These are phyloP conservation scores for Nothocercus julius DNA, from an alignment of 2,113 vertebrate species.

Conservation along the genomic window DNA sequence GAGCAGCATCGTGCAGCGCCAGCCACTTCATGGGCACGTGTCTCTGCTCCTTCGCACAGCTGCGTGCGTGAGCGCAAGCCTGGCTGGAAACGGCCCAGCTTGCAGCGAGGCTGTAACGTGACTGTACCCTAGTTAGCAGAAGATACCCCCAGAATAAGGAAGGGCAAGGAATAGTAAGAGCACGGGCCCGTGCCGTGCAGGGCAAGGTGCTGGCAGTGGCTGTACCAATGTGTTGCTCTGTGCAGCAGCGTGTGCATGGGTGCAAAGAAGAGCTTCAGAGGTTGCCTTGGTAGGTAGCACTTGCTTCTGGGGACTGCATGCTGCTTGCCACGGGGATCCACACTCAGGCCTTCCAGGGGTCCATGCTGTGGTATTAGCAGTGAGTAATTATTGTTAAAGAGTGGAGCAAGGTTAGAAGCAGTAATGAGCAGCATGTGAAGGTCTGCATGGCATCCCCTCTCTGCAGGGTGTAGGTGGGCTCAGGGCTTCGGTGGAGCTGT, in stretches of 20 bases:
- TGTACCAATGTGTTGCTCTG: constrained; percentile 63
- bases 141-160: neutral
- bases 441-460: neutral
- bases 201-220: constrained; percentile 68
- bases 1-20: neutral
- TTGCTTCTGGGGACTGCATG: neutral
- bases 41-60: neutral
- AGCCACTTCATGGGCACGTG: neutral
- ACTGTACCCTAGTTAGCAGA: neutral
- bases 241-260: neutral
- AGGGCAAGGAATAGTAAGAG: neutral
- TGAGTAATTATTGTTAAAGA: neutral
- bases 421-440: neutral
- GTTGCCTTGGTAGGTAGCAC: neutral
- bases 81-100: neutral
- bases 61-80: rapidly evolving
- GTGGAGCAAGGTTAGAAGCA: neutral
- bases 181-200: neutral
- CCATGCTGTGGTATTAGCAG: neutral
- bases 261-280: neutral
- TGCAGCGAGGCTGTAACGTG: neutral
- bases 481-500: neutral
- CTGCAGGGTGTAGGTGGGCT: no score
- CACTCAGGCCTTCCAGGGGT: neutral
- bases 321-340: neutral